Conservation (phyloP, 2,797 vertebrate genomes). For the Chelon auratus region DNA sequence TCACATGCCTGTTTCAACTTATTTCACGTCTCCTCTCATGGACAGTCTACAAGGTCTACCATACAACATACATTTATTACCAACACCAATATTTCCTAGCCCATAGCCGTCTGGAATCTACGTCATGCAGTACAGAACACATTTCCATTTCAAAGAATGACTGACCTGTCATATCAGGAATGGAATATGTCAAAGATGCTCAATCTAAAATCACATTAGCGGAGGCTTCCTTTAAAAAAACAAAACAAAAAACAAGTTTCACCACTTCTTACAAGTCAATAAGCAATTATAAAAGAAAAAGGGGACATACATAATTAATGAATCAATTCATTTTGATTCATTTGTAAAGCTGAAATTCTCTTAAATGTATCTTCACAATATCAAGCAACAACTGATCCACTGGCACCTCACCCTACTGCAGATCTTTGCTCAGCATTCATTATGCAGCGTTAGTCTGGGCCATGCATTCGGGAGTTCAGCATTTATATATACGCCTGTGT, state of each 20-base stretch:
- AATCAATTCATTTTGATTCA: constrained; percentile 30
- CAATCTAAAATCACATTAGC: constrained; percentile 24
- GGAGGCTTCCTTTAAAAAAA: constrained; percentile 31
- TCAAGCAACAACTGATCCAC: constrained; percentile 37
- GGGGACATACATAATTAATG: neutral
- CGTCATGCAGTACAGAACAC: constrained; percentile 49
- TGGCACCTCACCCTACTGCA: constrained; percentile 35
- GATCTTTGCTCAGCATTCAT: constrained; percentile 50
- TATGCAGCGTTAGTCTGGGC: constrained; percentile 64
- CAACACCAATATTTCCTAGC: constrained; percentile 44
- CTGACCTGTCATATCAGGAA: constrained; percentile 5
- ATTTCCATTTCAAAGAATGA: constrained; percentile 29
- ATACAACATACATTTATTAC: constrained; percentile 47
- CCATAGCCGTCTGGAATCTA: constrained; percentile 35
- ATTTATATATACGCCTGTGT: constrained; percentile 50
- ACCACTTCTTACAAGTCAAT: constrained; percentile 26
- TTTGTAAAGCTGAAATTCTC: constrained; percentile 49
- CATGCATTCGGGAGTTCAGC: constrained; percentile 65
- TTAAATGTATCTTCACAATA: constrained; percentile 51
- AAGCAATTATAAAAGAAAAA: constrained; percentile 27
- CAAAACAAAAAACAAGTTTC: constrained; percentile 16
- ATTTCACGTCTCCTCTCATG: constrained; percentile 35
- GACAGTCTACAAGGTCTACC: constrained; percentile 50
- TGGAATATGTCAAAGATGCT: constrained; percentile 20
- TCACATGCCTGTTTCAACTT: constrained; percentile 39